phyloP scores from a whole-genome alignment of 2,888 invertebrate genomes.

The Chaetogeoica ovagalla region DNA sequence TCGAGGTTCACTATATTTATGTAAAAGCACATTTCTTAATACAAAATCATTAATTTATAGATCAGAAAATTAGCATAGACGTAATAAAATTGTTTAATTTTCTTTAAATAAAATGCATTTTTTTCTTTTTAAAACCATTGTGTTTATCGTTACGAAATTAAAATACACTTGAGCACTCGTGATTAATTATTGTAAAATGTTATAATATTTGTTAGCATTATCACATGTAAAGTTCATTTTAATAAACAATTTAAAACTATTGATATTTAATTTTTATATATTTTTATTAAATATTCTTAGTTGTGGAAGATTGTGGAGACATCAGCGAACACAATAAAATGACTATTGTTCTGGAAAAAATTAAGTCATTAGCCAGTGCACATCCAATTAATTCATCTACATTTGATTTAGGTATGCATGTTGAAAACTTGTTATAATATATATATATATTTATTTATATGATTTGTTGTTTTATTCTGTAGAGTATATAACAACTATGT shows the following conservation, averaged over 20 bases:
- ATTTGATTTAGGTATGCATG: slow-evolving; percentile 53
- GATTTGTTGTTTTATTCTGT: slow-evolving; percentile 57
- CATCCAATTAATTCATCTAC: slow-evolving; percentile 52
- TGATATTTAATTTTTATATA: background rate
- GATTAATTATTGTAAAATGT: no score
- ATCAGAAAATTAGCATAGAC: no score
- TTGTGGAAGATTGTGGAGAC: slow-evolving; percentile 43
- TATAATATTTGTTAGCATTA: no score
- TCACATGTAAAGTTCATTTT: background rate
- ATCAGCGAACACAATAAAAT: slow-evolving; percentile 45
- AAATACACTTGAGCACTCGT: no score
- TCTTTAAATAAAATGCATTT: background rate
- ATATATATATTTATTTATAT: background rate
- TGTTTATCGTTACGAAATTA: no score
- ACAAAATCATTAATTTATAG: no score
- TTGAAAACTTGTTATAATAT: background rate
- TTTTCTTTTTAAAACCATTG: no score
- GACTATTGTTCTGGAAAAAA: slow-evolving; percentile 44
- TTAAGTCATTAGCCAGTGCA: slow-evolving; percentile 45
- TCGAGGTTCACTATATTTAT: no score
- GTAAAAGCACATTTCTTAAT: no score
- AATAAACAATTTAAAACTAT: background rate
- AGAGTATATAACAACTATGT: slow-evolving; percentile 78
- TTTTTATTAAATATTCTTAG: slow-evolving; percentile 12
- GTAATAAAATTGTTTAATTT: background rate